A percentile compares a stretch with the other conserved stretches of the same genome.
These are phyloP conservation scores for Noctua janthe DNA, from an alignment of 2,888 invertebrate species.

Conservation along the genomic window DNA sequence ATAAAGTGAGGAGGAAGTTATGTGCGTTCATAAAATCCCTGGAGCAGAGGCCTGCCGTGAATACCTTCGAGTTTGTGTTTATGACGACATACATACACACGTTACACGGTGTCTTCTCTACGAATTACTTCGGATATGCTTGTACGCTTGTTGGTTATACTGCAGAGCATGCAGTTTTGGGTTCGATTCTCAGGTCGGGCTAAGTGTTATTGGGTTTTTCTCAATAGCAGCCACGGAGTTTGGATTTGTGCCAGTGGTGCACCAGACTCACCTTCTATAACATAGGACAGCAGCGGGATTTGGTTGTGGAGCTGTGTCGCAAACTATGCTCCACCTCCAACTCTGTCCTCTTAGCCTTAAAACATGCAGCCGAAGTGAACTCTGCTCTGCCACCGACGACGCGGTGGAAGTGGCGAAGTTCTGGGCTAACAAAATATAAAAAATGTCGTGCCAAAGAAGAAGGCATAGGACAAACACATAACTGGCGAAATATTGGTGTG, in stretches of 20 bases:
- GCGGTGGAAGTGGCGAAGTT: too few species aligned
- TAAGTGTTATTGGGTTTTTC: background rate
- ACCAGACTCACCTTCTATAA: background rate
- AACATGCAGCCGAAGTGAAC: too few species aligned
- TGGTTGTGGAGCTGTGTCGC: too few species aligned
- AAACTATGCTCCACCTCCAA: too few species aligned
- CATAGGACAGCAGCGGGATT: too few species aligned
- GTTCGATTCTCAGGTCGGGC: background rate
- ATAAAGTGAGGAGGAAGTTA: conserved; percentile 63
- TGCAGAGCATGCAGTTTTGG: background rate
- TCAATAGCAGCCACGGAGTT: background rate
- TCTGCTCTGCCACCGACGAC: too few species aligned
- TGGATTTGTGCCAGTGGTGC: background rate
- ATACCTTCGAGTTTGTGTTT: conserved; percentile 50
- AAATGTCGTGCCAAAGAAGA: too few species aligned
- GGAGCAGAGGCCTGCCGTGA: conserved; percentile 41
- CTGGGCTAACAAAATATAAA: too few species aligned
- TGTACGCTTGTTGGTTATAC: conserved; percentile 24
- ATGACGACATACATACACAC: conserved; percentile 56
- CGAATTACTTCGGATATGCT: conserved; percentile 60
- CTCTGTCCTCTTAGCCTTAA: too few species aligned
- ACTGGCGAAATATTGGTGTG: background rate
- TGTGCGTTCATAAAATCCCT: conserved; percentile 59
- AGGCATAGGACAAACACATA: too few species aligned
- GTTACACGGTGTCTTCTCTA: conserved; percentile 62